Evolutionary conservation across 2,888 invertebrate genomes (phyloP).

Genomic region (Diadegma fenestrale): DNA sequence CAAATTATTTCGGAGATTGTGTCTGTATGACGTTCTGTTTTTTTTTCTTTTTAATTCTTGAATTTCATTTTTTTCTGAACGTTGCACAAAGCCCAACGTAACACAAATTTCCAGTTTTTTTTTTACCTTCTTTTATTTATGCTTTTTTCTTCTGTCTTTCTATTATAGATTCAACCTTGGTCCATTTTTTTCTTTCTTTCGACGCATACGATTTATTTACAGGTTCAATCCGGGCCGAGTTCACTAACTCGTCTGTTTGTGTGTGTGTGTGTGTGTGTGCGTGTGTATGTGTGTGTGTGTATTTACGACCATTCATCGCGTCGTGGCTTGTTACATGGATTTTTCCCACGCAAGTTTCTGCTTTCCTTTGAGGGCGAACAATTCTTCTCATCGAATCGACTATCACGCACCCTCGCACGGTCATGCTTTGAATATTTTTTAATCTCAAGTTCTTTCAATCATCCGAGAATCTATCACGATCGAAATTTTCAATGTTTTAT

Average conservation of each 20-base stretch:
- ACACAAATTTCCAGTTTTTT: constrained; percentile 60
- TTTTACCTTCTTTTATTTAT: constrained; percentile 54
- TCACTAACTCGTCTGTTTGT: constrained; percentile 10
- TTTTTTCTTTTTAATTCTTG: background rate
- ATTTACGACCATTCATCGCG: background rate
- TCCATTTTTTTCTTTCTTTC: constrained; percentile 68
- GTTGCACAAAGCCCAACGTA: constrained; percentile 62
- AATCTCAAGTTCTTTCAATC: background rate
- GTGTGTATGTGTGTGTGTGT: constrained; percentile 12
- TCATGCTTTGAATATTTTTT: background rate
- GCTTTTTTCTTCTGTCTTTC: constrained; percentile 53
- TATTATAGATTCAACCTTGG: constrained; percentile 69
- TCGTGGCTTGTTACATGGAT: background rate
- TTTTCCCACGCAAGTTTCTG: background rate
- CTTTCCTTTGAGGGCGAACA: background rate
- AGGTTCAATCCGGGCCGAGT: constrained; percentile 49
- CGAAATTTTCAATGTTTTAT: background rate
- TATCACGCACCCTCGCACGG: background rate
- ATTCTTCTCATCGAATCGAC: background rate
- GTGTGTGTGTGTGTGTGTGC: background rate
- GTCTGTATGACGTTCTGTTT: background rate
- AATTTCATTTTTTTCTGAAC: constrained; percentile 71
- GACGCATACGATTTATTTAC: constrained; percentile 68
- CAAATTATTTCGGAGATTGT: constrained; percentile 61
- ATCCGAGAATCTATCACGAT: constrained; percentile 11